Evolutionary conservation across 2,113 vertebrate species (phyloP).

Genomic region (rabbit (Oryctolagus cuniculus)): DNA sequence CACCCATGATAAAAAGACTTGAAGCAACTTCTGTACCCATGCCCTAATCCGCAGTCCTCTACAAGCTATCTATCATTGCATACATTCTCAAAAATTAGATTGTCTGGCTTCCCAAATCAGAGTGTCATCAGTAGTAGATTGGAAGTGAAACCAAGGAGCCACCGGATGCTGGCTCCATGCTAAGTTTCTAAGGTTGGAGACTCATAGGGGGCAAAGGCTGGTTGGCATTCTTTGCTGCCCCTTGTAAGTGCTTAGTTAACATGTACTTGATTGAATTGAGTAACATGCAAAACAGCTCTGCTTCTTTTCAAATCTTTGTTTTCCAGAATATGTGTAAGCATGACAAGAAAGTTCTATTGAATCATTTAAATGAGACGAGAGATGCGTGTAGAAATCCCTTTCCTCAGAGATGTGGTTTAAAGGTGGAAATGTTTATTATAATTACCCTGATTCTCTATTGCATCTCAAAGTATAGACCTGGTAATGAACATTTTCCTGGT

Average conservation of each 20-base stretch:
- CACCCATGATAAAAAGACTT: not conserved
- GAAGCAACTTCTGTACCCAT: not conserved
- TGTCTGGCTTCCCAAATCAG: not conserved
- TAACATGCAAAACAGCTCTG: not conserved
- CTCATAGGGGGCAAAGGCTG: not conserved
- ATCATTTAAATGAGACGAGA: not conserved
- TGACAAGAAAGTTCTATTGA: not conserved
- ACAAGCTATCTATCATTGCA: not conserved
- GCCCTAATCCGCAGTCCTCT: not conserved
- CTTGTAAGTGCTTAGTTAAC: not conserved
- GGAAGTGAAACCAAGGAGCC: not conserved
- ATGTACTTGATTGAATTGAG: conserved; percentile 18
- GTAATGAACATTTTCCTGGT: not conserved
- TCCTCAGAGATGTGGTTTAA: not conserved
- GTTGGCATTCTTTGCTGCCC: not conserved
- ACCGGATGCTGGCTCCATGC: not conserved
- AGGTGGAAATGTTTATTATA: not conserved
- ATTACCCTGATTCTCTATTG: not conserved
- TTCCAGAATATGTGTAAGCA: not conserved
- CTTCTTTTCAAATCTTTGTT: conserved; percentile 52
- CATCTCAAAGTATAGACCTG: not conserved
- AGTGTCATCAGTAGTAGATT: not conserved
- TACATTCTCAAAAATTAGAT: not conserved
- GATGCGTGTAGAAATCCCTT: not conserved
- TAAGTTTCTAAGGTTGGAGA: not conserved